Evolutionary conservation across 2,797 vertebrate species (phyloP).

Genomic region (Falco berigora): DNA sequence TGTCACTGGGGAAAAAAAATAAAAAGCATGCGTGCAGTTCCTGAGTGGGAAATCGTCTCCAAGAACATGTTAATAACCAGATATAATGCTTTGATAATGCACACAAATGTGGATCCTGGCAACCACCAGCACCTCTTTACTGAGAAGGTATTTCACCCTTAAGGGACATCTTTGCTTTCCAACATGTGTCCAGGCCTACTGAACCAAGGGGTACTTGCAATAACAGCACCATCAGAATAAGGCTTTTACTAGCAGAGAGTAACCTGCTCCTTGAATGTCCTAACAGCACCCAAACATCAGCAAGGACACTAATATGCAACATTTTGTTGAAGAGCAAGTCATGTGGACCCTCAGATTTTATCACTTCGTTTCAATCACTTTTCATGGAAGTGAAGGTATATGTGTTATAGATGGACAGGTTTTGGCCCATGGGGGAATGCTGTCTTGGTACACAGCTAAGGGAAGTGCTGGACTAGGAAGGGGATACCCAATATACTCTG

Average conservation of each 20-base stretch:
- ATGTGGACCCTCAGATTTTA: background rate
- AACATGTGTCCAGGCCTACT: background rate
- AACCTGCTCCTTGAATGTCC: background rate
- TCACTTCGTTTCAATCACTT: background rate
- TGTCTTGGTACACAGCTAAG: background rate
- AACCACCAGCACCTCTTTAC: background rate
- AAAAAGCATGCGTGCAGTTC: background rate
- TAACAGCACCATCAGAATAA: background rate
- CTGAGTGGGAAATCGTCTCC: background rate
- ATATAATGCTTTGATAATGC: background rate
- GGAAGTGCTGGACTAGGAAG: background rate
- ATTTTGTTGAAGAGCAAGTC: background rate
- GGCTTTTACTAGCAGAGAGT: background rate
- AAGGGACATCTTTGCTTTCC: background rate
- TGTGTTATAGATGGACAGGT: background rate
- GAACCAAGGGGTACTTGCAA: background rate
- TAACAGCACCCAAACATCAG: background rate
- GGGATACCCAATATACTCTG: fast-evolving
- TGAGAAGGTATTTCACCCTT: background rate
- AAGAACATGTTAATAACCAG: background rate
- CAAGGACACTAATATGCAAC: background rate
- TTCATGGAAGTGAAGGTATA: background rate
- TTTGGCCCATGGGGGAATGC: background rate
- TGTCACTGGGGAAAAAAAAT: background rate
- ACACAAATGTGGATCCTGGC: background rate